Conservation (phyloP, 2,888 invertebrate species). For the Cantharis nigra region DNA sequence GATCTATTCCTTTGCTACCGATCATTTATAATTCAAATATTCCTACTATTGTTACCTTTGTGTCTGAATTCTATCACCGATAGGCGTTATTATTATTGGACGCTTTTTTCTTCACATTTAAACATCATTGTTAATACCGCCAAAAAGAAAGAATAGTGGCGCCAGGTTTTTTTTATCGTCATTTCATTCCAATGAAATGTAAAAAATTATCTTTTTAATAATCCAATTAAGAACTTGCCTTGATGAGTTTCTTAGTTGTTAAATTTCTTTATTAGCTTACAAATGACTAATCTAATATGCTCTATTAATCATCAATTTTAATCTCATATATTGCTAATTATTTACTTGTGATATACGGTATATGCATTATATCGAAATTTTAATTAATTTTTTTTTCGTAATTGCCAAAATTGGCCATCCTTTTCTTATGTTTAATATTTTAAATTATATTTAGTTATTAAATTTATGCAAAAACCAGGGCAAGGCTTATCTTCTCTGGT, state of each 20-base stretch:
- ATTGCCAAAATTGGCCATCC: not conserved
- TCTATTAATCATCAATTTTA: not conserved
- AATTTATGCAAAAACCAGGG: no score
- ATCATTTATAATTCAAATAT: conserved; percentile 52
- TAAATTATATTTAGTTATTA: no score
- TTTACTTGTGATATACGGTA: not conserved
- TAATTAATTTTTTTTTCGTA: not conserved
- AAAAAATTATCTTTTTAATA: conserved; percentile 1
- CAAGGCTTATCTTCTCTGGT: no score
- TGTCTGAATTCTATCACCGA: conserved; percentile 11
- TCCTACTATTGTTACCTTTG: conserved; percentile 41
- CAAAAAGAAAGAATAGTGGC: conserved; percentile 5
- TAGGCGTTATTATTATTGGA: conserved; percentile 22
- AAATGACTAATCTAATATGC: not conserved
- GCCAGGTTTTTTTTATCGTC: conserved; percentile 7
- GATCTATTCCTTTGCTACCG: conserved; percentile 41
- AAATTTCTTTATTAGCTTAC: not conserved
- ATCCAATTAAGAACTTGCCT: not conserved
- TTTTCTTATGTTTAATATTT: not conserved
- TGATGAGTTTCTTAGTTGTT: conserved; percentile 2
- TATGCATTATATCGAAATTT: not conserved
- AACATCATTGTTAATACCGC: not conserved
- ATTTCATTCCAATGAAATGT: conserved; percentile 1
- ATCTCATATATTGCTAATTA: not conserved
- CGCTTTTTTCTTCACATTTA: not conserved